Conservation (phyloP, 1,140 invertebrate species). For the Drosophila cardini region DNA sequence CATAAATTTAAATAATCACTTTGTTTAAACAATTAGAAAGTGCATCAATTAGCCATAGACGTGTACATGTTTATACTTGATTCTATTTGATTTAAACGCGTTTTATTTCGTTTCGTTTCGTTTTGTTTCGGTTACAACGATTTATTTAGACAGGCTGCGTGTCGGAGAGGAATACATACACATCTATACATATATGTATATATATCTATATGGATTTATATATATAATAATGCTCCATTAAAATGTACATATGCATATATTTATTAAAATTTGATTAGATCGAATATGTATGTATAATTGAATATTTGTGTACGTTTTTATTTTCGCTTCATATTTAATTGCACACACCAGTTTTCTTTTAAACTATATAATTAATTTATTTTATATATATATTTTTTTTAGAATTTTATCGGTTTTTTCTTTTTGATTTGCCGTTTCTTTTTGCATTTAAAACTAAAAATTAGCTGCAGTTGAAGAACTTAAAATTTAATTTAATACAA, state of each 20-base stretch:
- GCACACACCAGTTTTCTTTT: conserved; percentile 50
- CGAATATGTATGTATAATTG: conserved; percentile 65
- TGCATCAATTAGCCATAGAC: conserved; percentile 50
- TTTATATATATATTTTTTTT: conserved; percentile 5
- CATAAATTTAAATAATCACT: conserved; percentile 72
- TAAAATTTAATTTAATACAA: conserved; percentile 38
- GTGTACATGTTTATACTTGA: conserved; percentile 8
- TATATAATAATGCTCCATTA: conserved; percentile 62
- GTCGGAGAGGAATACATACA: conserved; percentile 42
- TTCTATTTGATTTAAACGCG: conserved; percentile 20
- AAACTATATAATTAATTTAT: too few relatives aligned
- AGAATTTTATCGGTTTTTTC: conserved; percentile 19
- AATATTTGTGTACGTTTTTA: conserved; percentile 54
- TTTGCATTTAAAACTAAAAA: conserved; percentile 53
- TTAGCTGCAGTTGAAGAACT: conserved; percentile 47
- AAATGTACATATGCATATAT: conserved; percentile 62
- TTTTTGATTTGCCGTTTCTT: conserved; percentile 28
- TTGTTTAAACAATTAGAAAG: conserved; percentile 58
- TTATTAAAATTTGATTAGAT: conserved; percentile 59
- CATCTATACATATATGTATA: conserved; percentile 29
- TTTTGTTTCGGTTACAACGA: conserved; percentile 46
- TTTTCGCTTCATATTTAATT: conserved; percentile 64
- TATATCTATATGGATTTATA: conserved; percentile 43
- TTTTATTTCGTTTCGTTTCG: conserved; percentile 19
- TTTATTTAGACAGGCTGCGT: conserved; percentile 29